phyloP scores from a whole-genome alignment of 2,888 invertebrate genomes.

The Drosophila kambysellisi region DNA sequence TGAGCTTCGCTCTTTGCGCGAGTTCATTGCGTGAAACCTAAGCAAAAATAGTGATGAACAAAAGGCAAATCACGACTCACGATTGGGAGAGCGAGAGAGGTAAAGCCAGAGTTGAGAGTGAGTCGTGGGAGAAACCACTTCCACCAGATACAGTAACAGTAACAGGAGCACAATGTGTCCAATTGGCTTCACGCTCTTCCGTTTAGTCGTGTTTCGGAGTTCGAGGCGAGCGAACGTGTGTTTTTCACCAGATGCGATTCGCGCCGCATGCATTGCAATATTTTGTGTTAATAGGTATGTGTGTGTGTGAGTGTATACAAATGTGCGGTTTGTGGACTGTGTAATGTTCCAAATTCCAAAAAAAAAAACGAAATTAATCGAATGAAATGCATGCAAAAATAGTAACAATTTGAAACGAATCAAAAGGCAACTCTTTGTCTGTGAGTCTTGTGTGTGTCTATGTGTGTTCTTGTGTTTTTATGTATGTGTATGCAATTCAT shows the following conservation, averaged over 20 bases:
- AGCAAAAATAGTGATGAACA: constrained; percentile 22
- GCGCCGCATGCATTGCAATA: constrained; percentile 44
- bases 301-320: constrained; percentile 19
- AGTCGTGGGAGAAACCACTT: constrained; percentile 20
- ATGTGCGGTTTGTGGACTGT: constrained; percentile 24
- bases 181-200: constrained; percentile 44
- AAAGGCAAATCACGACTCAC: constrained; percentile 17
- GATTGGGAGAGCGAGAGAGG: constrained; percentile 2
- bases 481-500: constrained; percentile 45
- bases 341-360: constrained; percentile 24
- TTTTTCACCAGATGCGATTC: constrained; percentile 1
- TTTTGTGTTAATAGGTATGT: constrained; percentile 49
- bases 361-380: constrained; percentile 23
- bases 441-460: constrained; percentile 6
- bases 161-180: constrained; percentile 17
- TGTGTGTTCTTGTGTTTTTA: constrained; percentile 4
- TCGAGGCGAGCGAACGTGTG: constrained; percentile 26
- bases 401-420: constrained; percentile 21
- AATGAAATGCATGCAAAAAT: constrained; percentile 32
- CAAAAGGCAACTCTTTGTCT: constrained; percentile 28
- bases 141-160: constrained; percentile 51
- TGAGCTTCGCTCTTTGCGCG: constrained; percentile 19
- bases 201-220: constrained; percentile 59
- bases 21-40: constrained; percentile 29
- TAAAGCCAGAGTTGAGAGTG: neutral